Base-by-base conservation (phyloP, 2,888 invertebrate species). In the Phaonia tiefii region DNA sequence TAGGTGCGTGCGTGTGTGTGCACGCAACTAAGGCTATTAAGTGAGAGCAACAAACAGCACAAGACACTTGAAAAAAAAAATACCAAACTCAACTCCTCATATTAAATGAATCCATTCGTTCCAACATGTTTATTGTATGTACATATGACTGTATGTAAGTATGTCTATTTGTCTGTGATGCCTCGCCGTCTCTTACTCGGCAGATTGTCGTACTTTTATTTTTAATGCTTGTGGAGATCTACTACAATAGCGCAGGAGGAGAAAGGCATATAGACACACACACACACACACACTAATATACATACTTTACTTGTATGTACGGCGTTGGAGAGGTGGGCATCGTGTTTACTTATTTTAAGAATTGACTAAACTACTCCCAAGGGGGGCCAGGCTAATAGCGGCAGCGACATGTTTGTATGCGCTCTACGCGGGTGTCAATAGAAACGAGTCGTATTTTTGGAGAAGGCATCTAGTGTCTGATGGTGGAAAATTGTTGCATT, bases 311-410 rank as follows among this genome's bases (percentile, higher is more conserved):
- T n/a, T n/a, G n/a, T n/a, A n/a, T n/a, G n/a, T n/a, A 58, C 13
- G 3, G 39, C 60, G 63, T 42, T 39, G 63, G 11, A 63, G 63
- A 63, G 63, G 63, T 63, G 63, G 63, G 42, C 63, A 39, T 63
- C 22, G 11, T 42, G 8, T 56, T 63, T 63, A 20, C 63, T 42
- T 63, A 20, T 39, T 63, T 39, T 22, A 42, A 37, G 11, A 11
- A n/a, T 20, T 11, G 42, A 20, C 22, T 63, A 42, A 42, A 63
- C 22, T 39, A 42, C 63, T 63, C 22, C 39, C 63, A 39, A 31
- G 60, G 60, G 63, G 63, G n/a, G 60, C 11, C 17, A 20, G 22
- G 10, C 5, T 51, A 49, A 1, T 49, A 8, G 20, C 20, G 5
- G 10, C 25, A 22, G 17, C 54, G 51, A 51, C 51, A 51, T 22